phyloP scores from a whole-genome alignment of 2,888 invertebrate genomes.

The Diabrotica balteata region DNA sequence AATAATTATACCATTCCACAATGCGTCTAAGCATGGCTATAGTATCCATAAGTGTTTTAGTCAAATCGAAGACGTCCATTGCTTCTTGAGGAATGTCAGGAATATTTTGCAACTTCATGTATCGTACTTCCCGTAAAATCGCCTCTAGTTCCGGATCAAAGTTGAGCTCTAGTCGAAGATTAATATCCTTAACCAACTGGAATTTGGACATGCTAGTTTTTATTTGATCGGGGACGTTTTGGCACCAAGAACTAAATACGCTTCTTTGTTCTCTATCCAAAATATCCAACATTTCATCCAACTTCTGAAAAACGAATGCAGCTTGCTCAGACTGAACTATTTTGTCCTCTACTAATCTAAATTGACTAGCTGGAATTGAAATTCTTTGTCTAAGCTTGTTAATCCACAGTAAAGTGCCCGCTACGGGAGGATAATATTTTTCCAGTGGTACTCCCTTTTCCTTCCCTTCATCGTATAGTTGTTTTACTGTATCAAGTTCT shows the following conservation, averaged over 20 bases:
- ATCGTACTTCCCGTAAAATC: constrained; percentile 82
- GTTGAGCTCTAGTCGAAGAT: constrained; percentile 65
- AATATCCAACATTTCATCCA: constrained; percentile 71
- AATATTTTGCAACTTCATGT: constrained; percentile 64
- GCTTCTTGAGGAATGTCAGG: constrained; percentile 70
- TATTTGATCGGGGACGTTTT: constrained; percentile 71
- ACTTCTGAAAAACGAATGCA: constrained; percentile 65
- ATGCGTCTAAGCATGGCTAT: constrained; percentile 63
- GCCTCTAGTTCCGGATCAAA: constrained; percentile 74
- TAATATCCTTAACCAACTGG: constrained; percentile 66
- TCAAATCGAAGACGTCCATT: constrained; percentile 69
- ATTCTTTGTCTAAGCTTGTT: constrained; percentile 70
- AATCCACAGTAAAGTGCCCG: constrained; percentile 75
- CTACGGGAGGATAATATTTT: constrained; percentile 76
- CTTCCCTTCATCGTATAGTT: constrained; percentile 67
- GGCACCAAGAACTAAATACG: constrained; percentile 75
- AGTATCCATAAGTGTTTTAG: constrained; percentile 69
- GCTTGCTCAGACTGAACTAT: constrained; percentile 67
- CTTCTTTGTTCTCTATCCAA: constrained; percentile 69
- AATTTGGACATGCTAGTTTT: constrained; percentile 68
- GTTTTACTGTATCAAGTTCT: constrained; percentile 72
- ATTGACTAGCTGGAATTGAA: constrained; percentile 67
- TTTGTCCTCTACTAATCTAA: constrained; percentile 71
- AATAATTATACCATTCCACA: constrained; percentile 84
- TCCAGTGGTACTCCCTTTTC: constrained; percentile 66